Conservation (phyloP, 1,140 invertebrate species). For the Polyergus mexicanus region DNA sequence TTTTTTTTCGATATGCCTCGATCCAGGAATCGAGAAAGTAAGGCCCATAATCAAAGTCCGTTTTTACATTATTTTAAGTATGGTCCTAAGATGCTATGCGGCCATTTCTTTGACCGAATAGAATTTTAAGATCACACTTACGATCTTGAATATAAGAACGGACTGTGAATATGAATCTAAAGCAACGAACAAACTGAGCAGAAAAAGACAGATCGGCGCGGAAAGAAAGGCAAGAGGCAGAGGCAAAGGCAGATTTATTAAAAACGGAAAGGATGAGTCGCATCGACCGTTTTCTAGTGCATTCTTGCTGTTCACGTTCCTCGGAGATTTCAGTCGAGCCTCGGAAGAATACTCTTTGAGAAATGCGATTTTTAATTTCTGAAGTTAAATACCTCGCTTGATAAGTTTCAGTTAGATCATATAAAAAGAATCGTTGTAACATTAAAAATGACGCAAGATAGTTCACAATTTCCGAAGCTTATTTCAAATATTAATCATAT, state of each 20-base stretch:
- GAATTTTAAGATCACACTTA: too few species aligned
- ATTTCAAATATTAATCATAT: neutral
- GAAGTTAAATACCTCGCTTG: neutral
- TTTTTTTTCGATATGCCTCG: neutral
- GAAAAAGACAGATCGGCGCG: neutral
- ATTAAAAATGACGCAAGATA: neutral
- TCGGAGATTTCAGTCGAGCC: constrained; percentile 13
- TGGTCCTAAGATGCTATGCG: too few species aligned
- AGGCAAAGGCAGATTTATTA: constrained; percentile 69
- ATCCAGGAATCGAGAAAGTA: neutral
- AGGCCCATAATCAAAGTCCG: too few species aligned
- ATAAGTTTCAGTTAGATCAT: neutral
- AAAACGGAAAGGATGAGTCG: constrained; percentile 67
- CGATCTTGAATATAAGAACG: too few species aligned
- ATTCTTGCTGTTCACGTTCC: constrained; percentile 57
- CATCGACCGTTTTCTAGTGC: constrained; percentile 63
- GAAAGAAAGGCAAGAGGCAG: neutral
- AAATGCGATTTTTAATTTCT: neutral
- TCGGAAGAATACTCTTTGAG: neutral
- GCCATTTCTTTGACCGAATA: neutral
- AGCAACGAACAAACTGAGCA: constrained; percentile 24
- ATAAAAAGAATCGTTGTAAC: too few species aligned
- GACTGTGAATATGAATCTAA: neutral
- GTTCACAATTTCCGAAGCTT: neutral
- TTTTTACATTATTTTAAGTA: too few species aligned